Conservation (phyloP, 2,888 invertebrate species). For the Hydropsyche betteni region DNA sequence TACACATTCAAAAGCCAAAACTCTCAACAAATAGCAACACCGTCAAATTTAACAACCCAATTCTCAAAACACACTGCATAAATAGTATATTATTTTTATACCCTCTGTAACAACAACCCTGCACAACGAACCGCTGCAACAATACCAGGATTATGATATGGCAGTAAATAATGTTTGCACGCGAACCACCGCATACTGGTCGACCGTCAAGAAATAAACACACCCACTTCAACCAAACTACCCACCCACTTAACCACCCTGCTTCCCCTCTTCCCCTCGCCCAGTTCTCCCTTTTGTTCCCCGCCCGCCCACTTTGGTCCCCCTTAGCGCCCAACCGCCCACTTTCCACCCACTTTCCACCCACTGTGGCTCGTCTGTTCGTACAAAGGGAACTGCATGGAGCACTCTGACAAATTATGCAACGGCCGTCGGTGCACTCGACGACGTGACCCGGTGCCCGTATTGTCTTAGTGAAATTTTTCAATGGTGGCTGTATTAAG, state of each 20-base stretch:
- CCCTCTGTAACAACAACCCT: not conserved
- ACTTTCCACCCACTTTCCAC: no score
- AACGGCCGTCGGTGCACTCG: constrained; percentile 42
- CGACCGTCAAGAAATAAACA: constrained; percentile 43
- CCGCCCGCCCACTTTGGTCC: no score
- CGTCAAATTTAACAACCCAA: no score
- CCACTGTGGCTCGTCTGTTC: not conserved
- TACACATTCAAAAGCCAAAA: no score
- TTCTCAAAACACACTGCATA: no score
- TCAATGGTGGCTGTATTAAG: no score
- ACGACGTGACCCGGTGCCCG: constrained; percentile 31
- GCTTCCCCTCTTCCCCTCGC: no score
- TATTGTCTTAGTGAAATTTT: constrained; percentile 22
- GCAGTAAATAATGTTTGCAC: constrained; percentile 43
- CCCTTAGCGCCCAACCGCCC: no score
- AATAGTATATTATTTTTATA: not conserved
- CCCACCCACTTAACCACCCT: not conserved
- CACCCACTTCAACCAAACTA: not conserved
- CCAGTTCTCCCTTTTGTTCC: no score
- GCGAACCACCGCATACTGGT: constrained; percentile 35
- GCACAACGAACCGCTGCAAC: constrained; percentile 9
- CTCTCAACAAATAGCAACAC: no score
- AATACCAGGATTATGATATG: constrained; percentile 41
- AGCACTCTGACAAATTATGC: constrained; percentile 43
- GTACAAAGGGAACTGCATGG: not conserved